A percentile compares a stretch with the other conserved stretches of the same genome.
These are phyloP conservation scores for Zaprionus bogoriensis DNA, from an alignment of 2,888 invertebrate species.

Conservation along the genomic window DNA sequence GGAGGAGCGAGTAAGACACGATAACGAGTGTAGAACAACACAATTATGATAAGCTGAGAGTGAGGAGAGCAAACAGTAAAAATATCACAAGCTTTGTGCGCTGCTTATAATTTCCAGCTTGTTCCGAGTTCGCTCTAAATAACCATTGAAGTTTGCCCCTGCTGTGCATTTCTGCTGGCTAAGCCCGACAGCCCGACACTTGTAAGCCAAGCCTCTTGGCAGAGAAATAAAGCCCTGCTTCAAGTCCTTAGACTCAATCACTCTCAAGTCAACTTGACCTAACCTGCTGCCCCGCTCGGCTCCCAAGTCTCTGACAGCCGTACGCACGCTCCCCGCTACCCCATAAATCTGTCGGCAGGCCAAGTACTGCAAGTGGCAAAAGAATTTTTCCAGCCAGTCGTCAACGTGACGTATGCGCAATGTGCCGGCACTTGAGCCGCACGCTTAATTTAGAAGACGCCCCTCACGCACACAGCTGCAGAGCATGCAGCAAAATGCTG, in stretches of 20 bases:
- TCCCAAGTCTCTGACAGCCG: constrained; percentile 24
- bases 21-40: neutral
- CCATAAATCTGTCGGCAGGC: constrained; percentile 37
- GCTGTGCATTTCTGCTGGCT: too few species aligned
- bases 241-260: constrained; percentile 7
- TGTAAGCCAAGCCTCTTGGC: too few species aligned
- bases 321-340: constrained; percentile 20
- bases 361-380: constrained; percentile 14
- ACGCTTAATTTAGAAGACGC: constrained; percentile 59
- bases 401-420: constrained; percentile 71
- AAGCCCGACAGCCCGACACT: too few species aligned
- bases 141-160: constrained; percentile 7
- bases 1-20: too few species aligned
- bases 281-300: constrained; percentile 7
- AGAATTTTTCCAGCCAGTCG: constrained; percentile 19
- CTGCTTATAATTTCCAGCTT: neutral
- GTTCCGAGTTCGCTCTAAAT: too few species aligned
- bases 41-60: neutral
- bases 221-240: neutral
- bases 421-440: constrained; percentile 36
- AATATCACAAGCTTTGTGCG: neutral
- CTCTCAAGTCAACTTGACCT: constrained; percentile 23
- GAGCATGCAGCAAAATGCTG: too few species aligned
- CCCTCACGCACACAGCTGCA: constrained; percentile 44
- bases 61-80: neutral